These are phyloP conservation scores for Ophioninae sp. DNA, from an alignment of 2,888 invertebrate species.

Conservation along the genomic window DNA sequence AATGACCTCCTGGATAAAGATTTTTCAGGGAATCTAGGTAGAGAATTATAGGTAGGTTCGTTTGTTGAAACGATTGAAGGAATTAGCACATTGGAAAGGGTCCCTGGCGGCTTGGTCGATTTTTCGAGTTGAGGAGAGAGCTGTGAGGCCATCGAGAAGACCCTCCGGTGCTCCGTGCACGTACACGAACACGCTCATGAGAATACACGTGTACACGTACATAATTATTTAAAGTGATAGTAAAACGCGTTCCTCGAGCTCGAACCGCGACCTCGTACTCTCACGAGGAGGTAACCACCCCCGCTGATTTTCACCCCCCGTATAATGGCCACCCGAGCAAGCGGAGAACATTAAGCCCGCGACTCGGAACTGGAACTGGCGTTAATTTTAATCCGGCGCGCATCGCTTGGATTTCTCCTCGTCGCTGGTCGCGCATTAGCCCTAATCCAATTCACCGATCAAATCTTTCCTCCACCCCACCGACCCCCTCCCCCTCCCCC, in stretches of 20 bases:
- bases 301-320: slow-evolving; percentile 6
- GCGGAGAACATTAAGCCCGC: slow-evolving; percentile 43
- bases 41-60: too few species aligned
- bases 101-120: slow-evolving; percentile 3
- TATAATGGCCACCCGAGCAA: slow-evolving; percentile 46
- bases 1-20: too few species aligned
- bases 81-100: too few species aligned
- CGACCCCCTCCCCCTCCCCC: background rate
- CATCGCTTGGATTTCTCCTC: slow-evolving; percentile 54
- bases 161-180: slow-evolving; percentile 67
- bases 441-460: slow-evolving; percentile 49
- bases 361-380: slow-evolving; percentile 51
- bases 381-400: slow-evolving; percentile 62
- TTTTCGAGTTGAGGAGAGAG: slow-evolving; percentile 58
- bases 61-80: too few species aligned
- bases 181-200: background rate
- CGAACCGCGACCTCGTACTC: slow-evolving; percentile 42
- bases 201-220: background rate
- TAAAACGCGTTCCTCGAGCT: slow-evolving; percentile 47
- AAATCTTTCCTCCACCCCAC: slow-evolving; percentile 21
- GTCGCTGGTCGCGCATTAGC: slow-evolving; percentile 29
- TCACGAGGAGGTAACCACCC: slow-evolving; percentile 7
- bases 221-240: slow-evolving; percentile 21
- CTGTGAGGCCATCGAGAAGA: slow-evolving; percentile 71
- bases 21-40: too few species aligned